A percentile compares a stretch with the other conserved stretches of the same genome.
Conservation (phyloP, 1,140 invertebrate species). For the Mesaphorura yosii region DNA sequence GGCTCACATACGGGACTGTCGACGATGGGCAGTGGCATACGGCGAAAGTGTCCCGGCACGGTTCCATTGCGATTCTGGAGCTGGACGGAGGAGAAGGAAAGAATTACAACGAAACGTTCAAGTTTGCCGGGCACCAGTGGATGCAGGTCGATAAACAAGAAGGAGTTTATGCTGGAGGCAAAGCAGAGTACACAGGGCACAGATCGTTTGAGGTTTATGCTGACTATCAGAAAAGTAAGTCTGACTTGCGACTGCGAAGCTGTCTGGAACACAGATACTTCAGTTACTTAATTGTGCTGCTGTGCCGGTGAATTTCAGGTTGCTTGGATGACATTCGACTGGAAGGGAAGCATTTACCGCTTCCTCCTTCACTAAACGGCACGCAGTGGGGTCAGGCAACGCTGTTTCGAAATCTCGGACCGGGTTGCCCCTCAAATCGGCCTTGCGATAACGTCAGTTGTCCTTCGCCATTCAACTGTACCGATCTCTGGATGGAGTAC, state of each 20-base stretch:
- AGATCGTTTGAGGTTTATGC: slow-evolving; percentile 84
- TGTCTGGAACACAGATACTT: no score
- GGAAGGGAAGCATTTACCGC: slow-evolving; percentile 51
- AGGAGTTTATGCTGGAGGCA: slow-evolving; percentile 86
- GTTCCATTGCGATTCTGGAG: slow-evolving; percentile 83
- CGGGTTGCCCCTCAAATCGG: slow-evolving; percentile 81
- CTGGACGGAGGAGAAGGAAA: slow-evolving; percentile 90
- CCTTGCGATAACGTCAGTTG: slow-evolving; percentile 85
- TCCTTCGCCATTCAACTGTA: slow-evolving; percentile 84
- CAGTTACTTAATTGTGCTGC: no score
- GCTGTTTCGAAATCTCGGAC: slow-evolving; percentile 39
- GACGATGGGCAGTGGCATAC: slow-evolving; percentile 97
- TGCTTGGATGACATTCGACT: slow-evolving; percentile 51
- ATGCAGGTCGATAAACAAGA: slow-evolving; percentile 85
- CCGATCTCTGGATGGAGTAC: slow-evolving; percentile 90
- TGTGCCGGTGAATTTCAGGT: no score
- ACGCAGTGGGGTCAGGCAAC: slow-evolving; percentile 52
- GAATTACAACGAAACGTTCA: slow-evolving; percentile 86
- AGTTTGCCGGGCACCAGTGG: slow-evolving; percentile 81
- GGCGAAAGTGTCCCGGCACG: slow-evolving; percentile 65
- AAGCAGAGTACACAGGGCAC: slow-evolving; percentile 86
- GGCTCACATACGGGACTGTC: slow-evolving; percentile 75
- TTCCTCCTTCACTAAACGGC: slow-evolving; percentile 49
- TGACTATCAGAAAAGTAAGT: slow-evolving; percentile 80
- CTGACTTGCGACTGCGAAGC: neutral